Evolutionary conservation across 2,113 vertebrate genomes (phyloP), one percentile per base, ranked within the genome.

Genomic region (Saguinus midas): DNA sequence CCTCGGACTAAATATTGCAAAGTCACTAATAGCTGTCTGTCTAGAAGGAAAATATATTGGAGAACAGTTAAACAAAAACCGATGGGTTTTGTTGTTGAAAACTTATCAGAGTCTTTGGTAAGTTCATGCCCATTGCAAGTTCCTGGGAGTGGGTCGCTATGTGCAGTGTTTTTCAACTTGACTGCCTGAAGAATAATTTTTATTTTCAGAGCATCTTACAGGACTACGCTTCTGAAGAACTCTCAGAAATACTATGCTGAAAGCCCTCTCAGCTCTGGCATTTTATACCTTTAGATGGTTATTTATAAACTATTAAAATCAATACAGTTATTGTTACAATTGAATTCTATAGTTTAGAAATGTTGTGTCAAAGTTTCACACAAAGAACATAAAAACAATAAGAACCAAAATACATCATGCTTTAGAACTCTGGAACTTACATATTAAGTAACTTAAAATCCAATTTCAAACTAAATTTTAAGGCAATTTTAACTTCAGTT

Each of bases 381-480:
- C 12, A 85, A 37, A 82, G 8, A 55, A 45, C 14, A 78, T 40
- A 87, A 66, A 96, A 87, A 75, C 8, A 82, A 72, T 57, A 13
- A 87, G 92, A 92, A 11, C 9, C 45, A 87, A 87, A 91, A 94
- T 70, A 55, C 0, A 18, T 35, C 40, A 25, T 80, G 79, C 57
- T 55, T 86, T 94, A 29, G 18, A 89, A 92, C 37, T 91, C 64
- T 87, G 57, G 1, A 87, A 72, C 18, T 94, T 94, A n/a, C 0
- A 92, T 8, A 83, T 79, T 72, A 91, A 95, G 12, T 58, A 66
- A 58, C 18, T 87, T 55, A 91, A 93, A 66, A 91, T 10, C 72
- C 45, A 72, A 58, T 91, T 94, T 96, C 55, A 84, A 87, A 81
- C 27, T 81, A 90, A 87, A 87, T 64, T 68, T 87, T 57, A 90